phyloP scores from a whole-genome alignment of 2,888 invertebrate species.

The Protula sp. region DNA sequence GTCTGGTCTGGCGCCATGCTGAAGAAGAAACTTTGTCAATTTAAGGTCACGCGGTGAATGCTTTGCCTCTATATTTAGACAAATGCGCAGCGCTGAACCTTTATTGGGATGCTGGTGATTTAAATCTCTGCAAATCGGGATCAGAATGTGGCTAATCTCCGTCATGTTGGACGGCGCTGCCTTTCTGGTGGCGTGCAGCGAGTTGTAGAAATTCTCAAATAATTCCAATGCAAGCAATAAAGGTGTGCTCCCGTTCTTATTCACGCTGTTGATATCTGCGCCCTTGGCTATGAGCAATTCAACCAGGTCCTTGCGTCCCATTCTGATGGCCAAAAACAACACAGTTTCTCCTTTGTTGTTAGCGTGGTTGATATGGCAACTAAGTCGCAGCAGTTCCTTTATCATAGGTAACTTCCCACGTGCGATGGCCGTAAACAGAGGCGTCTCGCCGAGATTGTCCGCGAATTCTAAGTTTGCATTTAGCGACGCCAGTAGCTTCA shows the following conservation, averaged over 20 bases:
- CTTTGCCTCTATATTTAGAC: constrained; percentile 9
- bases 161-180: constrained; percentile 14
- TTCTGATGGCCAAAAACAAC: constrained; percentile 9
- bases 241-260: constrained; percentile 12
- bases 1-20: constrained; percentile 17
- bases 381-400: constrained; percentile 4
- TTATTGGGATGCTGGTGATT: constrained; percentile 11
- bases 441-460: constrained; percentile 12
- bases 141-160: constrained; percentile 9
- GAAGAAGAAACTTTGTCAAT: constrained; percentile 11
- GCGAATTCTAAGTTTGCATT: constrained; percentile 7
- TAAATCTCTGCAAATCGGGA: constrained; percentile 5
- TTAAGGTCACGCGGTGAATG: constrained; percentile 5
- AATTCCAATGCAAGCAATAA: constrained; percentile 12
- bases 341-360: constrained; percentile 14
- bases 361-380: constrained; percentile 9
- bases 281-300: constrained; percentile 9
- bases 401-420: constrained; percentile 14
- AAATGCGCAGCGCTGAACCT: constrained; percentile 10
- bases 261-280: neutral
- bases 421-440: constrained; percentile 14
- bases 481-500: constrained; percentile 3
- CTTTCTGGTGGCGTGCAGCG: constrained; percentile 6
- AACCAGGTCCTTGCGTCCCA: constrained; percentile 13
- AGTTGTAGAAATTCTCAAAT: constrained; percentile 3